Evolutionary conservation across 1,140 invertebrate genomes (phyloP).

Genomic region (Brachystomella parvula): DNA sequence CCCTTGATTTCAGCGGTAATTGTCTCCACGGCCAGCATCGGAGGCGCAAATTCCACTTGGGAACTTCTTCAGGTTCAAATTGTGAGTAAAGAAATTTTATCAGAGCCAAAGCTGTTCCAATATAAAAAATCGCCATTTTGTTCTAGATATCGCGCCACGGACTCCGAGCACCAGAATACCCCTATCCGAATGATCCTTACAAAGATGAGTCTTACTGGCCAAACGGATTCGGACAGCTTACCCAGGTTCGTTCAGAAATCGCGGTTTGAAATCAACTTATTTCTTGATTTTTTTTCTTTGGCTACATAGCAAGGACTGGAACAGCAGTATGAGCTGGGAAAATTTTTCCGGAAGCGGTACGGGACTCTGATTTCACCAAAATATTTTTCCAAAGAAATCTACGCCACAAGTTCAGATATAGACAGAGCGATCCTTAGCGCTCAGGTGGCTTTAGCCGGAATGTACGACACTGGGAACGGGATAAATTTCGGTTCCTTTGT

Average conservation of each 20-base stretch:
- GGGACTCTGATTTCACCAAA: not conserved
- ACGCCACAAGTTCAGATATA: not conserved
- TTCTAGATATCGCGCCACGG: conserved; percentile 65
- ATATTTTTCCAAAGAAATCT: not conserved
- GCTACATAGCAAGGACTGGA: not conserved
- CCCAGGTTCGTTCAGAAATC: conserved; percentile 51
- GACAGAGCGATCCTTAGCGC: not conserved
- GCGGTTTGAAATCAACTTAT: not conserved
- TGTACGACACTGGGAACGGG: not conserved
- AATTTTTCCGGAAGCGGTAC: conserved; percentile 8
- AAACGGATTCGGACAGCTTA: conserved; percentile 66
- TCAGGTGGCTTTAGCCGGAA: not conserved
- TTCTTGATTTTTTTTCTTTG: not conserved
- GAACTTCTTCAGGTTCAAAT: conserved; percentile 2
- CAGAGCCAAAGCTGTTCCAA: not conserved
- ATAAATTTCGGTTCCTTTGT: not conserved
- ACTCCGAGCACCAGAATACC: conserved; percentile 63
- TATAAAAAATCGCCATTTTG: not conserved
- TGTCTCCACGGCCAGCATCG: too few species aligned
- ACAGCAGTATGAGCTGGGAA: conserved; percentile 4
- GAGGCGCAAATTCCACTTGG: too few species aligned
- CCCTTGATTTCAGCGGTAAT: too few species aligned
- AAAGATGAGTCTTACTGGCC: conserved; percentile 60
- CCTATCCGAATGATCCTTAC: conserved; percentile 70
- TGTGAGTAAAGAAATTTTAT: not conserved